phyloP scores from a whole-genome alignment of 2,797 vertebrate genomes.

The Salarias fasciatus region DNA sequence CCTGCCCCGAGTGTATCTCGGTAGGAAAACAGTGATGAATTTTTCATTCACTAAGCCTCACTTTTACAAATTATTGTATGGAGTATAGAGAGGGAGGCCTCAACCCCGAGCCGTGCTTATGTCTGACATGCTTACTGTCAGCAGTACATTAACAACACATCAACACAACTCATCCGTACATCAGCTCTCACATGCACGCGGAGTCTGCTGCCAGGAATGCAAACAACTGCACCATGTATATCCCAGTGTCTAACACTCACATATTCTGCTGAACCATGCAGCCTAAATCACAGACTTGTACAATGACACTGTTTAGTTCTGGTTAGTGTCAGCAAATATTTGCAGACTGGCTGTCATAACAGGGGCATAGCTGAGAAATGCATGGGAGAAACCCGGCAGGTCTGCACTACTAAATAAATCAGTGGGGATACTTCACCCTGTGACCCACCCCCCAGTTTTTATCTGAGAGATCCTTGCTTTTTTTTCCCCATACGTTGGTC shows the following conservation, averaged over 20 bases:
- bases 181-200: slow-evolving; percentile 54
- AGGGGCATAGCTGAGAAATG: slow-evolving; percentile 81
- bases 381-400: slow-evolving; percentile 73
- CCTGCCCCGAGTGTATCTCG: neutral
- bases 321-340: slow-evolving; percentile 88
- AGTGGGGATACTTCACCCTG: slow-evolving; percentile 80
- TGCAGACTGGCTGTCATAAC: slow-evolving; percentile 87
- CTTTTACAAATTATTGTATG: neutral
- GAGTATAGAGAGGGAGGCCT: neutral
- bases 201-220: slow-evolving; percentile 73
- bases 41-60: neutral
- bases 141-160: slow-evolving; percentile 57
- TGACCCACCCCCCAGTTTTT: slow-evolving; percentile 77
- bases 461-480: slow-evolving; percentile 79
- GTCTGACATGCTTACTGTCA: slow-evolving; percentile 32
- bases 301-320: slow-evolving; percentile 86
- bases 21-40: neutral
- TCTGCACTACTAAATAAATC: slow-evolving; percentile 81
- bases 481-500: slow-evolving; percentile 62
- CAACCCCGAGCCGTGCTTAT: slow-evolving; percentile 27
- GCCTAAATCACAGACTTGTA: slow-evolving; percentile 77
- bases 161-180: slow-evolving; percentile 63
- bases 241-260: slow-evolving; percentile 68
- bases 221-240: slow-evolving; percentile 79
- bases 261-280: slow-evolving; percentile 64